These are phyloP conservation scores for Molossus molossus DNA, from an alignment of 2,797 vertebrate genomes.

Conservation along the genomic window DNA sequence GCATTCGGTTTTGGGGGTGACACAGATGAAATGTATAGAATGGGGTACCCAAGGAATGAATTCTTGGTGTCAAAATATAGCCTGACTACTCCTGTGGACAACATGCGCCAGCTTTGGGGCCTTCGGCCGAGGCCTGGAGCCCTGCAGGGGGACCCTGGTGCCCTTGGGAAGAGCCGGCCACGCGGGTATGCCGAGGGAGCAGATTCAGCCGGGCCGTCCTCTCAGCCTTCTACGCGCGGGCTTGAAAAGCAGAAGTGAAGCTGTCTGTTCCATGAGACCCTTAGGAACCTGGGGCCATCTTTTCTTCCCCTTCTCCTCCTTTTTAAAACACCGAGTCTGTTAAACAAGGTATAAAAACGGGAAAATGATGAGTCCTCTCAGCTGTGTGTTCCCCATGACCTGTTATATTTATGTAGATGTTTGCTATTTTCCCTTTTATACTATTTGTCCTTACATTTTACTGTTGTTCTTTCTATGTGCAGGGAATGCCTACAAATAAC, in stretches of 20 bases:
- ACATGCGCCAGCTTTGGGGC: background rate
- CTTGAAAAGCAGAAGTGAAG: background rate
- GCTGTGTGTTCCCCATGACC: background rate
- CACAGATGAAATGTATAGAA: background rate
- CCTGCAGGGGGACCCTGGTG: background rate
- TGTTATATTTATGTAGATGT: background rate
- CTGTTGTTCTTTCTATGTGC: background rate
- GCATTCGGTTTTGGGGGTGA: background rate
- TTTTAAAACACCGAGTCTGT: background rate
- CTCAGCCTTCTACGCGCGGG: background rate
- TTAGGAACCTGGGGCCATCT: background rate
- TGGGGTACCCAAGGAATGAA: background rate
- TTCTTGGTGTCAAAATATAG: background rate
- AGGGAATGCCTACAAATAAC: background rate
- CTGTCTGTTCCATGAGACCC: background rate
- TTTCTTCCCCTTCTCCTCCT: background rate
- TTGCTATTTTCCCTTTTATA: background rate
- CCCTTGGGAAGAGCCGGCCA: too few relatives aligned
- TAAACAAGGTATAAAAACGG: conserved; percentile 2
- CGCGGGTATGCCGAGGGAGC: background rate
- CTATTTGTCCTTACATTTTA: background rate
- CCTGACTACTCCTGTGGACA: background rate
- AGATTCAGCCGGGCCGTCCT: background rate
- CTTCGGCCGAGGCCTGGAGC: background rate
- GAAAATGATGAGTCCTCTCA: background rate